These are phyloP conservation scores for Cosmopolites sordidus DNA, from an alignment of 2,888 invertebrate genomes.

Conservation along the genomic window DNA sequence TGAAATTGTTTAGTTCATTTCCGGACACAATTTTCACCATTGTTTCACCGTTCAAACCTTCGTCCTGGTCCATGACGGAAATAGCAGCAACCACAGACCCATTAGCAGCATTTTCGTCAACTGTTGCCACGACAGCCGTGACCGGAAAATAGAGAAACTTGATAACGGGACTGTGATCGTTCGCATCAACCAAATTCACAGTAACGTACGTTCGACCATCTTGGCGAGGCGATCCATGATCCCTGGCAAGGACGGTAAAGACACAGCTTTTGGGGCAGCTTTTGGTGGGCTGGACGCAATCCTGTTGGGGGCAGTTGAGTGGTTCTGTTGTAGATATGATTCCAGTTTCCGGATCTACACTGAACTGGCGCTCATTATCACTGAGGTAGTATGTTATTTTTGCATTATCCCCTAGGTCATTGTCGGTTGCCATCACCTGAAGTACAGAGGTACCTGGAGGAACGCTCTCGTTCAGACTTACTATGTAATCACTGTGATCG, in stretches of 20 bases:
- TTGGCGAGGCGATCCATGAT: slow-evolving; percentile 87
- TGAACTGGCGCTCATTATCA: slow-evolving; percentile 82
- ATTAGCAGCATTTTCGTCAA: slow-evolving; percentile 89
- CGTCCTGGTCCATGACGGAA: slow-evolving; percentile 86
- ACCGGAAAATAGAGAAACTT: slow-evolving; percentile 82
- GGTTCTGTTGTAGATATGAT: slow-evolving; percentile 79
- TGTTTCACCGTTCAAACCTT: slow-evolving; percentile 87
- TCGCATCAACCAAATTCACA: slow-evolving; percentile 86
- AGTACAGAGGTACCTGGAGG: slow-evolving; percentile 85
- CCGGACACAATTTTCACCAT: slow-evolving; percentile 79
- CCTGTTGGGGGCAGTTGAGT: slow-evolving; percentile 78
- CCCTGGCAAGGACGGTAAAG: slow-evolving; percentile 88
- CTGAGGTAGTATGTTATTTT: slow-evolving; percentile 87
- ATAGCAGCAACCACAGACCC: slow-evolving; percentile 91
- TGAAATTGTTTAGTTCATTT: slow-evolving; percentile 87
- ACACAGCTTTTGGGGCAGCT: slow-evolving; percentile 89
- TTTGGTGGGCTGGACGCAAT: slow-evolving; percentile 63
- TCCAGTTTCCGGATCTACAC: slow-evolving; percentile 88
- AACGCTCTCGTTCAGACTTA: slow-evolving; percentile 88
- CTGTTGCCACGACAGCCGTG: slow-evolving; percentile 81
- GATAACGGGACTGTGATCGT: slow-evolving; percentile 90
- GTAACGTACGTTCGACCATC: slow-evolving; percentile 91
- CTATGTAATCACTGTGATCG: slow-evolving; percentile 91
- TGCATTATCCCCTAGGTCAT: slow-evolving; percentile 88
- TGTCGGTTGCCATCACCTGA: slow-evolving; percentile 90